Evolutionary conservation across 2,113 vertebrate genomes (phyloP).

Genomic region (Megaceryle torquata): DNA sequence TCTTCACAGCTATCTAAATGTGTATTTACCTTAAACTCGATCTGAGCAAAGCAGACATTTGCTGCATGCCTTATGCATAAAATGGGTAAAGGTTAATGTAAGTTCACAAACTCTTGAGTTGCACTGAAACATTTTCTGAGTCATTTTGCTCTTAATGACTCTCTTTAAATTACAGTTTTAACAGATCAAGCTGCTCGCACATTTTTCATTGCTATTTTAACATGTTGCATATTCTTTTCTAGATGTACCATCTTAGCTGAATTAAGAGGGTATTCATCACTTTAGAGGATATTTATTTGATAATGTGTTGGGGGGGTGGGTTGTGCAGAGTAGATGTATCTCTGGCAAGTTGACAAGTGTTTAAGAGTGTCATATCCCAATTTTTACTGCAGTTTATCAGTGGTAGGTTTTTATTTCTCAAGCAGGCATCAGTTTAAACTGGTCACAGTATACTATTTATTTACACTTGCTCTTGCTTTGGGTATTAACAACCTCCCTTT

Average conservation of each 20-base stretch:
- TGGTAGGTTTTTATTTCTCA: neutral
- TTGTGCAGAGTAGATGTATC: neutral
- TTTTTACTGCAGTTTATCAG: neutral
- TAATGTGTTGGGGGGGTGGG: neutral
- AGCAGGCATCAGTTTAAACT: neutral
- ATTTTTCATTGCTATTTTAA: neutral
- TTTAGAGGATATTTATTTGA: neutral
- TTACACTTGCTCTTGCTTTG: neutral
- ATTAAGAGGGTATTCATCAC: neutral
- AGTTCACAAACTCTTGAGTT: neutral
- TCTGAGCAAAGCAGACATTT: neutral
- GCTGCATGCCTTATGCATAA: neutral
- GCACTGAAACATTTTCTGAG: neutral
- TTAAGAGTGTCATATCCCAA: neutral
- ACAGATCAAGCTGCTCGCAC: neutral
- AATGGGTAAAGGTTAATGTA: neutral
- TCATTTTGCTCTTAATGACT: neutral
- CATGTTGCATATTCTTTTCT: neutral
- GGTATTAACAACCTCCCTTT: neutral
- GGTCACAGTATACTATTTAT: neutral
- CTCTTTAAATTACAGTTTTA: neutral
- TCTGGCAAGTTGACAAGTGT: neutral
- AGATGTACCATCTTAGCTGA: neutral
- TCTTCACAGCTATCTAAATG: neutral
- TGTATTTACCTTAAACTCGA: neutral